Evolutionary conservation across 2,888 invertebrate genomes (phyloP).

Genomic region (Scaptomyza parva): DNA sequence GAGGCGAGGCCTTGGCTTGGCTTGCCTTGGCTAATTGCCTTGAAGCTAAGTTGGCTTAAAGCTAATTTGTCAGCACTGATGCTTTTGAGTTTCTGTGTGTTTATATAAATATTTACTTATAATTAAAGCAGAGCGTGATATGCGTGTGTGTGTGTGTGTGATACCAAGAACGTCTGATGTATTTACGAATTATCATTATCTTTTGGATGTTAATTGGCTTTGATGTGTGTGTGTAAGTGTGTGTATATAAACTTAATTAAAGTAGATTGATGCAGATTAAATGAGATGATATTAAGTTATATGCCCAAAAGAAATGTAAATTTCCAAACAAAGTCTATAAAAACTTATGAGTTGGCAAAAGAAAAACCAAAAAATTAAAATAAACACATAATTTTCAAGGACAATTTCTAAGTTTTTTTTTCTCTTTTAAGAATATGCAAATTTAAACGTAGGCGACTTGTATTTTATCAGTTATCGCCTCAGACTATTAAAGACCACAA

Average conservation of each 20-base stretch:
- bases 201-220: slow-evolving; percentile 24
- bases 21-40: slow-evolving; percentile 50
- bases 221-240: slow-evolving; percentile 15
- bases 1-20: no score
- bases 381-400: slow-evolving; percentile 11
- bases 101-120: slow-evolving; percentile 66
- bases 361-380: background rate
- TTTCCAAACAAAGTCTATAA: background rate
- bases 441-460: slow-evolving; percentile 22
- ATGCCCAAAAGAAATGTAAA: background rate
- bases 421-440: slow-evolving; percentile 11
- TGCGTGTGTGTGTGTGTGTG: slow-evolving; percentile 28
- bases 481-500: slow-evolving; percentile 21
- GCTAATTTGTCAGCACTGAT: slow-evolving; percentile 62
- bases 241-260: slow-evolving; percentile 31
- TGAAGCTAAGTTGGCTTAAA: slow-evolving; percentile 38
- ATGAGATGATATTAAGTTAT: background rate
- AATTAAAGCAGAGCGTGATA: slow-evolving; percentile 63
- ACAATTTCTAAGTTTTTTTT: background rate
- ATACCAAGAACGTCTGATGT: slow-evolving; percentile 2
- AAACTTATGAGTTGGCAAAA: slow-evolving; percentile 2
- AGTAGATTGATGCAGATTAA: background rate
- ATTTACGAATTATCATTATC: slow-evolving; percentile 8
- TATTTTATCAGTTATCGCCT: slow-evolving; percentile 19
- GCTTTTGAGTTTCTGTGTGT: slow-evolving; percentile 30